Percentiles rank a stretch among this genome's conserved stretches.
phyloP scores from a whole-genome alignment of 2,888 invertebrate species.

The Elegia similella region DNA sequence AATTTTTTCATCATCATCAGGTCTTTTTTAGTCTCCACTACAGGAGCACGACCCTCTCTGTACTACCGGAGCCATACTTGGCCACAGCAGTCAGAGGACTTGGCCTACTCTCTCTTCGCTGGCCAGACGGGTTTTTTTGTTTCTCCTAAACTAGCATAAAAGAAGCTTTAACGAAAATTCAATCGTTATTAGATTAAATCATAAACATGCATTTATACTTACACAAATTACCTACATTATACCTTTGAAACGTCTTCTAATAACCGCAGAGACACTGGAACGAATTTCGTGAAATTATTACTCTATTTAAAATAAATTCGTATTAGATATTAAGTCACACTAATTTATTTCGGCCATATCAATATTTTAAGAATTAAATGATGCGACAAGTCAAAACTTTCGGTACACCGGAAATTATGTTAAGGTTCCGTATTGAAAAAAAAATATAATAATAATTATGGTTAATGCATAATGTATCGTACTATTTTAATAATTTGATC shows the following conservation, averaged over 20 bases:
- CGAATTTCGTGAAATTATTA: constrained; percentile 6
- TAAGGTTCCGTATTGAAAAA: neutral
- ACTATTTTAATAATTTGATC: too few relatives aligned
- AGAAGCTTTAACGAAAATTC: neutral
- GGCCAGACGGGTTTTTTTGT: too few relatives aligned
- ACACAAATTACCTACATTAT: neutral
- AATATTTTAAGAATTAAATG: constrained; percentile 5
- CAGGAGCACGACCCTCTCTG: too few relatives aligned
- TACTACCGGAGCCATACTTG: too few relatives aligned
- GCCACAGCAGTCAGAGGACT: too few relatives aligned
- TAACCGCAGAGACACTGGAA: constrained; percentile 9
- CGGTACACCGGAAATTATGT: neutral
- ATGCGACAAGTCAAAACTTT: neutral
- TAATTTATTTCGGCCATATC: constrained; percentile 12
- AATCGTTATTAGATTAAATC: neutral
- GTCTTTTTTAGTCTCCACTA: too few relatives aligned
- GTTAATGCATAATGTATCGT: too few relatives aligned
- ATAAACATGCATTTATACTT: constrained; percentile 1
- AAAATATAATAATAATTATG: neutral
- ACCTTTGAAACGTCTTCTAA: neutral
- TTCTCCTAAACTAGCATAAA: too few relatives aligned
- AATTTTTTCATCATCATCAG: too few relatives aligned
- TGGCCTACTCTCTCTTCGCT: too few relatives aligned
- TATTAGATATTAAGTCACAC: constrained; percentile 15
- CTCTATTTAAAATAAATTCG: constrained; percentile 16